Percentiles rank a stretch among this genome's conserved stretches.
phyloP scores from a whole-genome alignment of 64 coral and sea anemone species.

The Montipora cactus region DNA sequence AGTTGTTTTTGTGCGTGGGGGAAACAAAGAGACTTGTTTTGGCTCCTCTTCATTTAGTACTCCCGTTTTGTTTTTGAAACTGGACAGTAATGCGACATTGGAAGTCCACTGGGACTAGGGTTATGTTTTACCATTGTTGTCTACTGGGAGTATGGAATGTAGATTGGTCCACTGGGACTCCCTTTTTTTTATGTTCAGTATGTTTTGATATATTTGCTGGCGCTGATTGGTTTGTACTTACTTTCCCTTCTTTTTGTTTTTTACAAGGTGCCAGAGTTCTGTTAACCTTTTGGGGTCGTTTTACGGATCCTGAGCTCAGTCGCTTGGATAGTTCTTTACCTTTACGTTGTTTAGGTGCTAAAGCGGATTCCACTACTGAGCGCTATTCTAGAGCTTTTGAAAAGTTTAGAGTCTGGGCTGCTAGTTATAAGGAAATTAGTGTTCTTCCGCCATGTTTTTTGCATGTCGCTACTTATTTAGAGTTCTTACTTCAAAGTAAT shows the following conservation, averaged over 20 bases:
- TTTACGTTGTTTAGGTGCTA: not conserved
- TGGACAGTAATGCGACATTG: slow-evolving; percentile 11
- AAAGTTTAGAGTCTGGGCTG: slow-evolving; percentile 31
- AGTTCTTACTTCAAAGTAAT: slow-evolving; percentile 47
- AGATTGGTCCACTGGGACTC: not conserved
- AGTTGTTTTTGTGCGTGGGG: slow-evolving; percentile 11
- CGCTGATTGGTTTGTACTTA: not conserved
- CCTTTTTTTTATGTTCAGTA: not conserved
- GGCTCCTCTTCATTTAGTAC: slow-evolving; percentile 21
- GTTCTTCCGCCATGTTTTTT: not conserved
- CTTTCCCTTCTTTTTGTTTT: not conserved
- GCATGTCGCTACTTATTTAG: slow-evolving; percentile 30
- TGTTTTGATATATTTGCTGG: slow-evolving; percentile 11
- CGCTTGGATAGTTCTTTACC: slow-evolving; percentile 5
- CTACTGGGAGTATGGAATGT: too few species aligned
- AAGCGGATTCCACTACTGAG: slow-evolving; percentile 10
- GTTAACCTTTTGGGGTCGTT: slow-evolving; percentile 29
- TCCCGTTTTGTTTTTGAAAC: slow-evolving; percentile 21
- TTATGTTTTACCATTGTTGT: slow-evolving; percentile 17
- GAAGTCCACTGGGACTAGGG: slow-evolving; percentile 22
- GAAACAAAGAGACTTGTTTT: slow-evolving; percentile 42
- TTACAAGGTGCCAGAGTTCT: slow-evolving; percentile 7
- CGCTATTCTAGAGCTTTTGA: not conserved
- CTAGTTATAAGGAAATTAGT: not conserved
- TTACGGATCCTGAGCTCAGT: not conserved